Percentiles rank a stretch among this genome's conserved stretches.
These are phyloP conservation scores for Lucilia sericata DNA, from an alignment of 1,140 invertebrate species.

Conservation along the genomic window DNA sequence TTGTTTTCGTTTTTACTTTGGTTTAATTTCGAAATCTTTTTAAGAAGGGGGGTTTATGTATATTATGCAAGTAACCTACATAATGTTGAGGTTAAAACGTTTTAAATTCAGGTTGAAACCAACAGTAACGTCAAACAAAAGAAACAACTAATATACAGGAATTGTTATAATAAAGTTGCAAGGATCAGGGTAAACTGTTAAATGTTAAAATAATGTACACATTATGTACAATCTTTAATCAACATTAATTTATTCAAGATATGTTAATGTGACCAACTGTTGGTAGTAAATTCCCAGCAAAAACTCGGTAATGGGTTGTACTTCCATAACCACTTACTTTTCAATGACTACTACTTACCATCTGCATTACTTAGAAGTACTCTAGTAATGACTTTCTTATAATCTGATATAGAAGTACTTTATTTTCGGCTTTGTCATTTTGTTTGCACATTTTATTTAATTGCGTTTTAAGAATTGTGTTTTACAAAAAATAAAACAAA, in stretches of 20 bases:
- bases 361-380: no score
- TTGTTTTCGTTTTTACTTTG: not conserved
- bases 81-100: constrained; percentile 5
- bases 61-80: not conserved
- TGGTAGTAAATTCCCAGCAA: no score
- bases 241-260: not conserved
- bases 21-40: not conserved
- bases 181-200: not conserved
- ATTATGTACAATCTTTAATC: not conserved
- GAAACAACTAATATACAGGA: not conserved
- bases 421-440: no score
- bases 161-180: constrained; percentile 7
- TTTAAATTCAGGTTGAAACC: not conserved
- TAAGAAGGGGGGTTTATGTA: not conserved
- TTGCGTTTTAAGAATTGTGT: no score
- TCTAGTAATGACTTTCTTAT: no score
- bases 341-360: no score
- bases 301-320: no score
- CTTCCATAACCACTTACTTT: no score
- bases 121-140: not conserved
- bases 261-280: not conserved
- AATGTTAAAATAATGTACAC: not conserved
- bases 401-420: no score
- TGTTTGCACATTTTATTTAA: no score
- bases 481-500: no score